Percentiles rank a stretch among this genome's conserved stretches.
These are phyloP conservation scores for Magallana ariakensis DNA, from an alignment of 1,140 invertebrate species.

Conservation along the genomic window DNA sequence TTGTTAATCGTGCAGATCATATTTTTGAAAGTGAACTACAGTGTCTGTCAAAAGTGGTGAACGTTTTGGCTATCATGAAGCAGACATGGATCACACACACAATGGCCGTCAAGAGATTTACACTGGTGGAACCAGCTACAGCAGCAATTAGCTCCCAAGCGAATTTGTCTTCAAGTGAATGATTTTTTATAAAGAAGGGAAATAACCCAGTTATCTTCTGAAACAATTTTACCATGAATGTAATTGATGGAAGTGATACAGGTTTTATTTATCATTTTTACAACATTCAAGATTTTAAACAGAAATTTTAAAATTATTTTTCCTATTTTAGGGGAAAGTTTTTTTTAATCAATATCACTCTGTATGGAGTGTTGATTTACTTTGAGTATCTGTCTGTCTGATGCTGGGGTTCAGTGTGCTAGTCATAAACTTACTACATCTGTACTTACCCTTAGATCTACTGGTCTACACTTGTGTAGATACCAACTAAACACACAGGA, in stretches of 20 bases:
- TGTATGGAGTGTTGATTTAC: background rate
- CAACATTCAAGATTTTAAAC: background rate
- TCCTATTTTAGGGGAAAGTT: background rate
- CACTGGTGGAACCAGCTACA: background rate
- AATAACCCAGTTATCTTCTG: too few species aligned
- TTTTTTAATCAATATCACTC: background rate
- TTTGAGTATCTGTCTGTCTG: background rate
- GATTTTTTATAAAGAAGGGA: too few species aligned
- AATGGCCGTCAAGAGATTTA: background rate
- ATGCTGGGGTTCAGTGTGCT: background rate
- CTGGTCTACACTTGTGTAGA: background rate
- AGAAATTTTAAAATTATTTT: background rate
- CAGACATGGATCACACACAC: background rate
- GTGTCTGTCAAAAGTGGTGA: background rate
- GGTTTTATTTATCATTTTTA: conserved; percentile 5
- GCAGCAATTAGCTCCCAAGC: background rate
- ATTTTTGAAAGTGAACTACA: conserved; percentile 7
- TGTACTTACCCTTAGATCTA: background rate
- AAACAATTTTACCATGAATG: background rate
- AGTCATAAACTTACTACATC: background rate
- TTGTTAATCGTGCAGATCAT: conserved; percentile 16
- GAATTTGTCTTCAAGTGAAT: background rate
- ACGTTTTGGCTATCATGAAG: background rate
- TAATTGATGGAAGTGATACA: background rate
- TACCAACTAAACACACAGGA: too few species aligned